A percentile compares a stretch with the other conserved stretches of the same genome.
These are phyloP conservation scores for Deilephila porcellus DNA, from an alignment of 2,888 invertebrate genomes.

Conservation along the genomic window DNA sequence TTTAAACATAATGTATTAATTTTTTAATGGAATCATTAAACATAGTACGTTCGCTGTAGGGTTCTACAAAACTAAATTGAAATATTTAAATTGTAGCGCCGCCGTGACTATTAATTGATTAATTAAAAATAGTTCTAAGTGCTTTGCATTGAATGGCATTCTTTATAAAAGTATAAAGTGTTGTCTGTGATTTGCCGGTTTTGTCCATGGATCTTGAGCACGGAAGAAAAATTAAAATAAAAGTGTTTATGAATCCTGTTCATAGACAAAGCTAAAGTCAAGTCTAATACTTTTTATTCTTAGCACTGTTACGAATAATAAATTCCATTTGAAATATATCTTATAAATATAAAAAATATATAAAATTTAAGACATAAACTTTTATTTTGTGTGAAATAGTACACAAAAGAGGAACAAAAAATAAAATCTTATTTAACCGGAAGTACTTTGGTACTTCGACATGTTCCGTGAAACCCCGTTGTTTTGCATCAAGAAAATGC, in stretches of 20 bases:
- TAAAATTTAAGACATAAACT: background rate
- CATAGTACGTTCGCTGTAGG: too few relatives aligned
- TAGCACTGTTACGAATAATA: background rate
- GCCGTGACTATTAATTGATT: too few relatives aligned
- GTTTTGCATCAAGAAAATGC: conserved; percentile 92
- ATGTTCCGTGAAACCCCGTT: conserved; percentile 83
- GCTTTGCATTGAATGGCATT: background rate
- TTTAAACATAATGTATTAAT: too few relatives aligned
- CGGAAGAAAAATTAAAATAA: conserved; percentile 35
- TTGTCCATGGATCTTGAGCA: conserved; percentile 35
- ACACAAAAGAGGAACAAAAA: too few relatives aligned
- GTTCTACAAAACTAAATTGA: too few relatives aligned
- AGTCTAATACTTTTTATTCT: conserved; percentile 30
- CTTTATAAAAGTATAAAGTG: background rate
- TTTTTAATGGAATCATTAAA: too few relatives aligned
- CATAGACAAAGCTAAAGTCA: conserved; percentile 43
- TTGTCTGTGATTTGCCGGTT: conserved; percentile 20
- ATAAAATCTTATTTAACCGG: conserved; percentile 62
- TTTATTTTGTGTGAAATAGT: background rate
- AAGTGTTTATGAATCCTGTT: conserved; percentile 43
- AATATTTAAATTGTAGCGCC: too few relatives aligned
- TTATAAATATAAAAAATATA: background rate
- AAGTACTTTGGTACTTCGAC: conserved; percentile 66
- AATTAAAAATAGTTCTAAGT: background rate
- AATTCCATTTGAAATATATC: background rate